phyloP scores from a whole-genome alignment of 2,113 vertebrate genomes.

The Seriola rivoliana region DNA sequence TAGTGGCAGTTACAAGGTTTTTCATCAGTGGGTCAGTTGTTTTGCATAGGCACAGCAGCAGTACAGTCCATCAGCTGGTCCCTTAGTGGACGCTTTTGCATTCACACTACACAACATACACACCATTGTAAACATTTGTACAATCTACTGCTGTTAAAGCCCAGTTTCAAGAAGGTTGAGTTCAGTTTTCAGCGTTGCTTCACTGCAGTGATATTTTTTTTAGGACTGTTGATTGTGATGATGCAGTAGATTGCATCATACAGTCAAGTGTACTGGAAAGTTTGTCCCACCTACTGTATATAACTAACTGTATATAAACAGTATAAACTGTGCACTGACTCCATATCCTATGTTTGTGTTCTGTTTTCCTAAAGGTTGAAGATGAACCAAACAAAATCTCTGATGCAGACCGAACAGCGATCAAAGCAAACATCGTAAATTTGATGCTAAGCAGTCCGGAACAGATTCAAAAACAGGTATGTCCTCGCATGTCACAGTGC shows the following conservation, averaged over 20 bases:
- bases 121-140: neutral
- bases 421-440: constrained; percentile 98
- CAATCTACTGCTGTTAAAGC: no score
- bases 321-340: neutral
- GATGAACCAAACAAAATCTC: constrained; percentile 99
- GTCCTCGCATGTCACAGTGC: neutral
- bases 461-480: constrained; percentile 99
- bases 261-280: neutral
- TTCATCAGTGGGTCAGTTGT: neutral
- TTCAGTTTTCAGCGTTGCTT: neutral
- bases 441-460: constrained; percentile 98
- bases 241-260: neutral
- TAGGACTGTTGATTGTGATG: neutral
- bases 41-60: neutral
- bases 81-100: neutral
- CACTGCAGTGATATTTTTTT: no score
- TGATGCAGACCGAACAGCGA: constrained; percentile 91
- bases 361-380: constrained; percentile 87
- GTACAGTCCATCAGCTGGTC: no score
- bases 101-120: no score
- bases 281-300: neutral
- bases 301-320: neutral
- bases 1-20: neutral
- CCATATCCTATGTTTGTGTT: neutral
- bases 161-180: no score